These are phyloP conservation scores for Nipponia nippon DNA, from an alignment of 2,113 vertebrate genomes.

Conservation along the genomic window DNA sequence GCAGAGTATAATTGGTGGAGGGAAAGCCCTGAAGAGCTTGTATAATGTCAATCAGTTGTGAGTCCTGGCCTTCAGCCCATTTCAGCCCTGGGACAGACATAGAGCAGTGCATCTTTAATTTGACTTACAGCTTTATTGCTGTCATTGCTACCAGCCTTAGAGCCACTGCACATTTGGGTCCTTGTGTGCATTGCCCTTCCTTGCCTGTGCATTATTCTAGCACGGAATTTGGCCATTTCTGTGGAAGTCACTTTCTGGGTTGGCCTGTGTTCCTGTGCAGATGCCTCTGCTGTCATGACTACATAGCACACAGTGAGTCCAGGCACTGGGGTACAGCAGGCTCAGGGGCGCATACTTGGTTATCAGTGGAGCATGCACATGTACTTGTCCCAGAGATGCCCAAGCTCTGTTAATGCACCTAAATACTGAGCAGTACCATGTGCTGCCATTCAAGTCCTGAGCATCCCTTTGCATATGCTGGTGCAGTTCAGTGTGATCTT, in stretches of 20 bases:
- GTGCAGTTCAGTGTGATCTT: background rate
- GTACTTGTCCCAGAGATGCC: background rate
- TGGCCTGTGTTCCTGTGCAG: background rate
- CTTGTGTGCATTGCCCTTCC: background rate
- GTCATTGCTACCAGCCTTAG: background rate
- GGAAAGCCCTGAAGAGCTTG: background rate
- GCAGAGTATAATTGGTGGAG: background rate
- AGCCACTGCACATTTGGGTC: background rate
- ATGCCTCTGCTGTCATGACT: background rate
- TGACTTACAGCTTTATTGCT: background rate
- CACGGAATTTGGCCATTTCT: background rate
- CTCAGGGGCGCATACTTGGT: background rate
- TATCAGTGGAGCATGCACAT: background rate
- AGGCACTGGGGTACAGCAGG: background rate
- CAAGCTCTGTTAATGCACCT: background rate
- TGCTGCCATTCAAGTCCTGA: background rate
- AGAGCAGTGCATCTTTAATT: background rate
- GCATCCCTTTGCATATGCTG: background rate
- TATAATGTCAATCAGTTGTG: background rate
- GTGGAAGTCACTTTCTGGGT: background rate
- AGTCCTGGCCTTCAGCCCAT: background rate
- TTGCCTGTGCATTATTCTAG: background rate
- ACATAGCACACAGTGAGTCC: too few species aligned
- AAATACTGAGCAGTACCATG: background rate
- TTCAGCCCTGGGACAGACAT: background rate